Conservation (phyloP, 2,888 invertebrate genomes). For the Philonicus albiceps region DNA sequence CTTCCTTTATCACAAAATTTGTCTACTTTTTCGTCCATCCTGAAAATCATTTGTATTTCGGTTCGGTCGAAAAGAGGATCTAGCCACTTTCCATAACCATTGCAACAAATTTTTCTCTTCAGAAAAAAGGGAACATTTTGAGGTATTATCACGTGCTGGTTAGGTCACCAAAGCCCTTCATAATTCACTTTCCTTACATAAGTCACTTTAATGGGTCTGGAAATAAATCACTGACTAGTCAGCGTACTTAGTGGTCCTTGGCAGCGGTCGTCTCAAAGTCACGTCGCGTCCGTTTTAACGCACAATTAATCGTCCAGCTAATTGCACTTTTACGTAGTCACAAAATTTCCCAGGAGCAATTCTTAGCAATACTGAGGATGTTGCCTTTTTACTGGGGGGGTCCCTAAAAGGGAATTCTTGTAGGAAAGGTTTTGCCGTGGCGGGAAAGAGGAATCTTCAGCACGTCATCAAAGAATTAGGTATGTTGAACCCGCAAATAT, state of each 20-base stretch:
- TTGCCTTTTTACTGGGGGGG: not conserved
- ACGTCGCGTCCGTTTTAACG: constrained; percentile 26
- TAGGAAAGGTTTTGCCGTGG: not conserved
- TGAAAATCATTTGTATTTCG: not conserved
- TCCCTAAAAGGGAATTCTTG: constrained; percentile 19
- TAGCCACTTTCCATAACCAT: not conserved
- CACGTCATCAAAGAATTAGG: not conserved
- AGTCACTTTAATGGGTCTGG: constrained; percentile 10
- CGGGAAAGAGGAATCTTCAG: not conserved
- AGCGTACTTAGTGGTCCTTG: not conserved
- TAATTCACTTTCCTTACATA: not conserved
- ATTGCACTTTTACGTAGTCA: constrained; percentile 28
- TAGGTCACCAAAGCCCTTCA: not conserved
- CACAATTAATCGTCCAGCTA: constrained; percentile 18
- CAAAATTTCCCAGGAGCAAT: not conserved
- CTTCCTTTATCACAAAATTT: not conserved
- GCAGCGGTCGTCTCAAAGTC: constrained; percentile 9
- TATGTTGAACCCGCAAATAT: constrained; percentile 17
- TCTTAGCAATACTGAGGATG: not conserved
- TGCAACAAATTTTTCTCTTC: not conserved
- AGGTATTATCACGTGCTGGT: constrained; percentile 9
- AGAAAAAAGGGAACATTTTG: not conserved
- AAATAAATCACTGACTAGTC: constrained; percentile 21
- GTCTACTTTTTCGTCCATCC: not conserved
- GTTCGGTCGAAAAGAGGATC: not conserved